A percentile compares a stretch with the other conserved stretches of the same genome.
phyloP scores from a whole-genome alignment of 2,113 vertebrate genomes.

The Morone saxatilis region DNA sequence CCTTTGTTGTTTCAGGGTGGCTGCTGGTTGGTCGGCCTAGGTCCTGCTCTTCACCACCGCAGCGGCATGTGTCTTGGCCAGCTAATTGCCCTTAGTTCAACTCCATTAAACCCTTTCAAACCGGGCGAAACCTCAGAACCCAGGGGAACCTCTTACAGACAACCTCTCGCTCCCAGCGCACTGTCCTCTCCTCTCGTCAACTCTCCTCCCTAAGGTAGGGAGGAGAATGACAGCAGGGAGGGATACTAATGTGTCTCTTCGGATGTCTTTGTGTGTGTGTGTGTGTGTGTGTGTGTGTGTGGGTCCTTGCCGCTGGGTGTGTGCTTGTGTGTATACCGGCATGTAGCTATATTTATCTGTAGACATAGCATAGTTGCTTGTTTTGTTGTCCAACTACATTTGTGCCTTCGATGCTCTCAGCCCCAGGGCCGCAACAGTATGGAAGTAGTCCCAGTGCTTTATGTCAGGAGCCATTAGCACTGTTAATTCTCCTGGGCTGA shows the following conservation, averaged over 20 bases:
- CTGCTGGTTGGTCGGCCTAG: background rate
- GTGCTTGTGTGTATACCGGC: background rate
- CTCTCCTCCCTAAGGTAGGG: conserved; percentile 50
- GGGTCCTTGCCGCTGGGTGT: conserved; percentile 21
- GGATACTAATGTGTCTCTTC: conserved; percentile 27
- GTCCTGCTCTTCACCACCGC: conserved; percentile 18
- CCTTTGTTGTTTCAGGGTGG: conserved; percentile 13
- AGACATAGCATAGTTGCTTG: conserved; percentile 29
- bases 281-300: conserved; percentile 11
- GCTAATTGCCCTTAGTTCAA: conserved; percentile 69
- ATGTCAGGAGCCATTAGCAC: conserved; percentile 59
- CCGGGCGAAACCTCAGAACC: conserved; percentile 41
- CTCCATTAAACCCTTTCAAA: conserved; percentile 75
- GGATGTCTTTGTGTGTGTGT: conserved; percentile 26
- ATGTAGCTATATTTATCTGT: conserved; percentile 49
- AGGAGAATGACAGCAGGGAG: conserved; percentile 42
- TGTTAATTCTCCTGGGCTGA: conserved; percentile 39
- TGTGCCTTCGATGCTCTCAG: conserved; percentile 22
- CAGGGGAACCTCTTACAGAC: conserved; percentile 55
- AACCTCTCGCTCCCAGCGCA: conserved; percentile 27
- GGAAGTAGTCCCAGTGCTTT: conserved; percentile 37
- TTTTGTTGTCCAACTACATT: conserved; percentile 45
- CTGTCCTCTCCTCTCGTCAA: conserved; percentile 42
- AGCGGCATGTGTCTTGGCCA: conserved; percentile 34
- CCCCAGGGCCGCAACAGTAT: conserved; percentile 25